Percentiles rank a stretch among this genome's conserved stretches.
phyloP scores from a whole-genome alignment of 1,140 invertebrate genomes.

The Bombus pyrosoma region DNA sequence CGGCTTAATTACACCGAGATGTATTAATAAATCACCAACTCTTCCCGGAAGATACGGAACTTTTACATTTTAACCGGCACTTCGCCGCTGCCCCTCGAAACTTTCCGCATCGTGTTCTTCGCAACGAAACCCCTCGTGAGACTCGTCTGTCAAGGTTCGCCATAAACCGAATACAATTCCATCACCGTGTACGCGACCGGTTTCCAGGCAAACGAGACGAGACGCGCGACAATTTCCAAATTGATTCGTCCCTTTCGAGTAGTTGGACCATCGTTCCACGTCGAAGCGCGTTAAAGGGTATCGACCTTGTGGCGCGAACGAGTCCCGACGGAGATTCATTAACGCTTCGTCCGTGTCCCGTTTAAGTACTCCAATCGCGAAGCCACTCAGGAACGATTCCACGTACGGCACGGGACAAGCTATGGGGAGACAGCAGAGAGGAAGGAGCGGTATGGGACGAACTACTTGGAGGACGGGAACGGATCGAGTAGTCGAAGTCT shows the following conservation, averaged over 20 bases:
- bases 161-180: background rate
- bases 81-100: background rate
- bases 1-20: constrained; percentile 32
- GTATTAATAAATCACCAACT: constrained; percentile 41
- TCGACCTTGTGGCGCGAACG: constrained; percentile 57
- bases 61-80: constrained; percentile 9
- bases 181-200: background rate
- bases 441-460: background rate
- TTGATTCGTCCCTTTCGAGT: constrained; percentile 55
- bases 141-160: background rate
- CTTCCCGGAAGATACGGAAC: background rate
- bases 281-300: constrained; percentile 48
- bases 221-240: constrained; percentile 45
- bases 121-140: background rate
- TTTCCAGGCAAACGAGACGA: background rate
- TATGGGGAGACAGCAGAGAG: background rate
- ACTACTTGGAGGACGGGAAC: constrained; percentile 40
- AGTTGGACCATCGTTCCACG: constrained; percentile 5
- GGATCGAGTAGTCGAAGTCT: constrained; percentile 64
- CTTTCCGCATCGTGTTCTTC: background rate
- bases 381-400: constrained; percentile 71
- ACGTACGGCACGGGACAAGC: constrained; percentile 31
- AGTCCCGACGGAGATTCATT: constrained; percentile 69
- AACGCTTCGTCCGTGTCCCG: constrained; percentile 68
- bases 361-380: constrained; percentile 70